Base-by-base conservation (phyloP, 2,888 invertebrate genomes). In the Isotomurus palustris region DNA sequence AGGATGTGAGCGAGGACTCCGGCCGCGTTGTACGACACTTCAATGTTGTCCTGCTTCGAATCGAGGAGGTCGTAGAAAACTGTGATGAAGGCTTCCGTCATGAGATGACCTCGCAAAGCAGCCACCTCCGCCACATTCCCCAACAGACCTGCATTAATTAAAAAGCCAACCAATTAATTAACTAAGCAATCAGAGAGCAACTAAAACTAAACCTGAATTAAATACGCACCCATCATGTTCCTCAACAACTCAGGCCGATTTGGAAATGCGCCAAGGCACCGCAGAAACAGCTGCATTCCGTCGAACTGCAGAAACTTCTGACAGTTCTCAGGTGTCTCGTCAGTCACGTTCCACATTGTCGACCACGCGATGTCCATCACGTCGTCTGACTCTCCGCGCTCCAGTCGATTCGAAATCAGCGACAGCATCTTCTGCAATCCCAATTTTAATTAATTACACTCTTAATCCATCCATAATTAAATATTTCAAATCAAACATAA, bases 311-410 rank as follows among this genome's bases (percentile, higher is more conserved):
- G 80, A 78, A 97, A 97, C 72, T 88, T 81, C 75, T 85, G 82
- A 79, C 96, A 96, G 79, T 97, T 97, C 71, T 86, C 82, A 41
- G 94, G 90, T 12, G 95, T 96, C 79, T 97, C 96, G 76, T 97
- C 96, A 29, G 90, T 88, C 68, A 66, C 89, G 77, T 96, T 97
- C 96, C 96, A 97, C 88, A 97, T 89, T n/a, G 94, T 93, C 57
- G 94, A 94, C 97, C 97, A 97, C 3, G 95, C 92, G 17, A 94
- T 92, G 78, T 96, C 95, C 78, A 97, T 82, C 19, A 95, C 91
- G 75, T 97, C 96, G 75, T 97, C 96, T 74, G 92, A 94, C 38
- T 87, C 78, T 56, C 82, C 82, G 35, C 84, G 80, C 57, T 83
- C 82, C 59, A 93, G 79, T 49, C 93, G 84, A 73, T 88, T 86